Percentiles rank a stretch among this genome's conserved stretches.
These are phyloP conservation scores for Cantharis nigra DNA, from an alignment of 2,888 invertebrate species.

Conservation along the genomic window DNA sequence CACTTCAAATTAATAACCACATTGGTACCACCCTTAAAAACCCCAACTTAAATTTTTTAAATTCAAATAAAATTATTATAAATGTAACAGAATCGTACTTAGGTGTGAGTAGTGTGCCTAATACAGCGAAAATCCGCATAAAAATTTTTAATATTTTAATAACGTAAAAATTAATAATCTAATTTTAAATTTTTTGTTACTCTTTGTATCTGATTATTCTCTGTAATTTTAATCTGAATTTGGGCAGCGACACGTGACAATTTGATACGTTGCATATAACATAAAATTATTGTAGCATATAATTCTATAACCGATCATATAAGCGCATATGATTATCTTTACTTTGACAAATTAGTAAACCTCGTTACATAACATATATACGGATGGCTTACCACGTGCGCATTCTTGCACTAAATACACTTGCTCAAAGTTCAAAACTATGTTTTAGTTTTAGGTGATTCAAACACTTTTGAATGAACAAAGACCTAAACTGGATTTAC, in stretches of 20 bases:
- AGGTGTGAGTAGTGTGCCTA: background rate
- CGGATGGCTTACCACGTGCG: slow-evolving; percentile 17
- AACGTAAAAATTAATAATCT: background rate
- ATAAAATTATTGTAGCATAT: slow-evolving; percentile 22
- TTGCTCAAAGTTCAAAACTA: slow-evolving; percentile 43
- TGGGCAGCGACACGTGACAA: slow-evolving; percentile 24
- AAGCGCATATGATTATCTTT: slow-evolving; percentile 15
- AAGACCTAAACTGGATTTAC: background rate
- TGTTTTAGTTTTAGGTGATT: slow-evolving; percentile 10
- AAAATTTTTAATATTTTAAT: background rate
- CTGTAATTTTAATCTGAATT: slow-evolving; percentile 13
- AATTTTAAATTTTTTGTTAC: background rate
- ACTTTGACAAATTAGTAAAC: slow-evolving; percentile 30
- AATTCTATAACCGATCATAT: slow-evolving; percentile 27
- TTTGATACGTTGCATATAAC: slow-evolving; percentile 18
- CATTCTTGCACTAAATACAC: slow-evolving; percentile 23
- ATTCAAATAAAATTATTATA: background rate
- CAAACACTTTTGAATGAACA: background rate
- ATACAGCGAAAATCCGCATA: too few species aligned
- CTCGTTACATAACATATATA: slow-evolving; percentile 19
- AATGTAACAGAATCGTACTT: background rate
- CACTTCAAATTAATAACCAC: too few species aligned
- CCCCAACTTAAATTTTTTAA: too few species aligned
- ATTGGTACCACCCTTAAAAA: too few species aligned
- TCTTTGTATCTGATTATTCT: background rate